phyloP scores from a whole-genome alignment of 1,140 invertebrate genomes.

The Drosophila nikananu region DNA sequence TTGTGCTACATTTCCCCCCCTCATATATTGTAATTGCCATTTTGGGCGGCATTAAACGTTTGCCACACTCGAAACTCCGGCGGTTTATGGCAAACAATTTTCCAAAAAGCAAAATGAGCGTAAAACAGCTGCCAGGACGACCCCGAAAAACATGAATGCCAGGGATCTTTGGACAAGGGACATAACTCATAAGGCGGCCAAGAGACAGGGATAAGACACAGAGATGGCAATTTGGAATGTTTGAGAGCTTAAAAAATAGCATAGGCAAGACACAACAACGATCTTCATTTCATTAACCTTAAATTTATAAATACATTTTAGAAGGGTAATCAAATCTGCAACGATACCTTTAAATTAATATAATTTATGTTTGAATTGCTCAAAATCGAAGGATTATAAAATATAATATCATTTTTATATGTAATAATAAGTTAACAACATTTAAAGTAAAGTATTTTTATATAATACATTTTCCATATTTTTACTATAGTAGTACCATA shows the following conservation, averaged over 20 bases:
- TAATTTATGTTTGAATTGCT: no score
- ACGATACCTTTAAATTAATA: no score
- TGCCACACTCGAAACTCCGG: slow-evolving; percentile 45
- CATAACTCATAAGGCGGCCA: slow-evolving; percentile 70
- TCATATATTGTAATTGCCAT: slow-evolving; percentile 75
- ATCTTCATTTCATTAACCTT: no score
- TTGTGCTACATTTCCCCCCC: slow-evolving; percentile 26
- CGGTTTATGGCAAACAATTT: slow-evolving; percentile 75
- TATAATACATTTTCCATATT: no score
- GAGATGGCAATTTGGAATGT: neutral
- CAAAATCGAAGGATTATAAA: no score
- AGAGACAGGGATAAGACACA: slow-evolving; percentile 1
- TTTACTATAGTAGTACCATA: no score
- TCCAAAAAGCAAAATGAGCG: slow-evolving; percentile 67
- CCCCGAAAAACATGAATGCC: slow-evolving; percentile 22
- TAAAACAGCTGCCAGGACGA: slow-evolving; percentile 66
- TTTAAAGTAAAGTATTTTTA: no score
- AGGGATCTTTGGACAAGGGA: slow-evolving; percentile 23
- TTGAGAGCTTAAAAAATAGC: no score
- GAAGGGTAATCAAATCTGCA: no score
- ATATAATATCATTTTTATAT: no score
- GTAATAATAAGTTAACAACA: no score
- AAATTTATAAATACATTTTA: no score
- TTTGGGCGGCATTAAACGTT: slow-evolving; percentile 76
- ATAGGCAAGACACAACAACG: neutral